Percentiles rank a stretch among this genome's conserved stretches.
These are phyloP conservation scores for Perdita meconis DNA, from an alignment of 2,888 invertebrate genomes.

Conservation along the genomic window DNA sequence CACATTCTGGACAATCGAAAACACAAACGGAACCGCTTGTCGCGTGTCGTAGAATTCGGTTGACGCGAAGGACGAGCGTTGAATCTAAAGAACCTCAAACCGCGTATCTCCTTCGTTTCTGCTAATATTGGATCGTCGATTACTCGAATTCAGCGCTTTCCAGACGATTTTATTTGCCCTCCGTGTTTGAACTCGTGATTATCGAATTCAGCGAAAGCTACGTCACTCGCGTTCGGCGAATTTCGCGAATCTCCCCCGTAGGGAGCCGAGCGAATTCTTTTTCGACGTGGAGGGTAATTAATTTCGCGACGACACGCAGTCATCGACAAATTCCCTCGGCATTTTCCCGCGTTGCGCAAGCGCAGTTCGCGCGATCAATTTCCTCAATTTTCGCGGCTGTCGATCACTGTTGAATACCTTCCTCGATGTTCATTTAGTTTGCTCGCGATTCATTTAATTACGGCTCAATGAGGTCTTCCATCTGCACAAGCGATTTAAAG, in stretches of 20 bases:
- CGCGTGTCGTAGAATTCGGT: not conserved
- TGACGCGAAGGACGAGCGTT: not conserved
- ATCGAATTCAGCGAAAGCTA: too few species aligned
- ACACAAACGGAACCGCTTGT: not conserved
- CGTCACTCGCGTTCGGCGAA: not conserved
- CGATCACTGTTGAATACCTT: not conserved
- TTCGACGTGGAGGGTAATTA: not conserved
- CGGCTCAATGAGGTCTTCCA: not conserved
- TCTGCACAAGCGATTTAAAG: not conserved
- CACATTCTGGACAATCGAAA: not conserved
- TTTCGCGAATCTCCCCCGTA: not conserved
- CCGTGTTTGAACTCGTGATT: too few species aligned
- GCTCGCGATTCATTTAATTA: not conserved
- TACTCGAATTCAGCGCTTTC: too few species aligned
- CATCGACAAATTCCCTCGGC: not conserved
- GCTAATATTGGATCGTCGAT: too few species aligned
- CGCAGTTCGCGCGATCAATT: not conserved
- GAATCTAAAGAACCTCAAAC: not conserved
- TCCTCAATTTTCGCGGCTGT: conserved; percentile 4
- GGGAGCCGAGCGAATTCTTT: not conserved
- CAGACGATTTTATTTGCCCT: too few species aligned
- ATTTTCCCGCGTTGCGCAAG: not conserved
- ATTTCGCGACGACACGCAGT: not conserved
- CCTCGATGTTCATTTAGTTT: not conserved
- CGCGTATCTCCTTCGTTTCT: too few species aligned